A percentile compares a stretch with the other conserved stretches of the same genome.
These are phyloP conservation scores for Habrosyne pyritoides DNA, from an alignment of 2,888 invertebrate genomes.

Conservation along the genomic window DNA sequence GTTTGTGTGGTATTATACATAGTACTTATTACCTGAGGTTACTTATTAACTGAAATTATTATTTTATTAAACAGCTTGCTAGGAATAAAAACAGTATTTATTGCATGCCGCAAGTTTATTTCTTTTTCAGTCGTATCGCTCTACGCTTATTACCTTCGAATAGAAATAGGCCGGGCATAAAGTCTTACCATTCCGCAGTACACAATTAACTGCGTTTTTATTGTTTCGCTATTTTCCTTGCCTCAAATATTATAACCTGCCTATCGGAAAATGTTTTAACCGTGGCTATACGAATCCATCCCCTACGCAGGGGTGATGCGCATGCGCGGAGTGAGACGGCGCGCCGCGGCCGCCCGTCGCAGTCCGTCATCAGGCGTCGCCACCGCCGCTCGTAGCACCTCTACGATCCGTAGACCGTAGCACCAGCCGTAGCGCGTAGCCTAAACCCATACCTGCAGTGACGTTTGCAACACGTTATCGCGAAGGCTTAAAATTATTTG, in stretches of 20 bases:
- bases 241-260: conserved; percentile 52
- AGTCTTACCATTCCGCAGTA: conserved; percentile 20
- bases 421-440: conserved; percentile 37
- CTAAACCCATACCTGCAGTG: conserved; percentile 59
- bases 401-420: conserved; percentile 50
- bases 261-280: conserved; percentile 58
- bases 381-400: conserved; percentile 43
- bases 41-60: too few relatives aligned
- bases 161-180: conserved; percentile 13
- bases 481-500: conserved; percentile 25
- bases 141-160: conserved; percentile 5
- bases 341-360: conserved; percentile 57
- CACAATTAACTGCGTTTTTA: conserved; percentile 19
- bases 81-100: neutral
- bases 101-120: neutral
- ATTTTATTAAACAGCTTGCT: too few relatives aligned
- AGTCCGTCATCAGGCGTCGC: conserved; percentile 57
- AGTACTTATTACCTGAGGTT: too few relatives aligned
- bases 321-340: conserved; percentile 56
- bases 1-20: too few relatives aligned
- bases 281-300: conserved; percentile 57
- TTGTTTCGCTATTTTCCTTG: conserved; percentile 23
- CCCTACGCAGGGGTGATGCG: conserved; percentile 42
- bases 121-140: neutral
- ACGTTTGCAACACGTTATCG: conserved; percentile 39